Conservation (phyloP, 2,888 invertebrate genomes). For the Alcis repandata region DNA sequence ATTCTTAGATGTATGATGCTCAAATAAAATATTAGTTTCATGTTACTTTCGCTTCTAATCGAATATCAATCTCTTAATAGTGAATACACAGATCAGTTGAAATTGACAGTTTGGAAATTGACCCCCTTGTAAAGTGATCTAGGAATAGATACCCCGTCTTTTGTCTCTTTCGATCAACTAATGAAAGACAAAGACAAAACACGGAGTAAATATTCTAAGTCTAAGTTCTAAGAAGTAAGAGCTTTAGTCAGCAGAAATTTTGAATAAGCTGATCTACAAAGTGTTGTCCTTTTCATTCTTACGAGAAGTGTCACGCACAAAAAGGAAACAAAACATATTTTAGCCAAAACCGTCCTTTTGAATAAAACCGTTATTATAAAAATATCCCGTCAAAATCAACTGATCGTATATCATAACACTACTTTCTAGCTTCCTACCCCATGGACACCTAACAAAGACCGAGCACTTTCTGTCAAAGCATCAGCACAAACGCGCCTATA, state of each 20-base stretch:
- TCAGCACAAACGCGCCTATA: background rate
- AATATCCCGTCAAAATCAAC: background rate
- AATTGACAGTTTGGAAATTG: background rate
- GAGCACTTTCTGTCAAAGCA: background rate
- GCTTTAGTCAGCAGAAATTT: background rate
- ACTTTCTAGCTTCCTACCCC: background rate
- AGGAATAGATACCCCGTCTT: no score
- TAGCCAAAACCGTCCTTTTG: background rate
- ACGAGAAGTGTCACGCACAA: background rate
- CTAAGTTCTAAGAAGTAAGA: no score
- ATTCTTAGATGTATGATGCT: background rate
- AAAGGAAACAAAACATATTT: background rate
- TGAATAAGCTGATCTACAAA: background rate
- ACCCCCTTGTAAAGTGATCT: no score
- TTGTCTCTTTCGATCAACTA: no score
- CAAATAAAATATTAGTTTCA: background rate
- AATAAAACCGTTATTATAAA: background rate
- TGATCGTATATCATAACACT: background rate
- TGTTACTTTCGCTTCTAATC: conserved; percentile 3
- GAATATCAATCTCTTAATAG: background rate
- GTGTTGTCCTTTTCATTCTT: background rate
- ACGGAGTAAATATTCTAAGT: no score
- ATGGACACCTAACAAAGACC: background rate
- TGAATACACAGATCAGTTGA: background rate
- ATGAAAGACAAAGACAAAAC: no score